Base-by-base conservation (phyloP, 2,113 vertebrate genomes). In the Zapus hudsonius region DNA sequence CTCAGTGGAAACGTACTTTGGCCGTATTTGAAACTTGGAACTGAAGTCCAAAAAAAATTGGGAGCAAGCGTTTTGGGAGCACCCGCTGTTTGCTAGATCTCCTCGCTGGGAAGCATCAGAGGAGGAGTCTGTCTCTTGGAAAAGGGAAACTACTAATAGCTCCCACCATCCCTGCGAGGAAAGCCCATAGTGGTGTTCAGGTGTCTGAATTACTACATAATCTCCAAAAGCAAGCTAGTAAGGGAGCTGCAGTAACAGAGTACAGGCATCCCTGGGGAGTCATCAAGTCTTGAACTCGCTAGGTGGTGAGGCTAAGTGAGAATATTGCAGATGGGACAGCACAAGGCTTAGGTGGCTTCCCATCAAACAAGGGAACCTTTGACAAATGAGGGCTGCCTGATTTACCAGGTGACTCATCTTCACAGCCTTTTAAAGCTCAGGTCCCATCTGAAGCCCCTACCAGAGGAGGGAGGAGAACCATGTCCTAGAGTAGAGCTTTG, bases 1-100 rank as follows among this genome's bases (percentile, higher is more conserved):
- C 47, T 87, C 19, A 8, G 36, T 88, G 87, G 87, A 82, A 94
- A 96, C 89, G 44, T 83, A 87, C 92, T 64, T 69, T n/a, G 66
- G 47, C 66, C 7, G 4, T 59, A 44, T 70, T 63, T 38, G 76
- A 87, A 87, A 67, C 38, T 52, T 17, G 70, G 55, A 72, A 59
- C 82, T 89, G 76, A 84, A 76, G 75, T 75, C 82, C 61, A 66
- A 84, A 86, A 42, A 63, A 80, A 72, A 80, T 36, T 36, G 33
- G 44, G 70, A 59, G 13, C 73, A 93, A 36, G 73, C 74, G 61
- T 88, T 84, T 80, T 70, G 55, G 42, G 70, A 69, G 40, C 40
- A 81, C 91, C 93, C 94, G 61, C 73, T 80, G 0, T 83, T 70
- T 73, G 47, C 91, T 73, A 70, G 67, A 69, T 73, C 78, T 1